Evolutionary conservation across 1,140 invertebrate genomes (phyloP), one percentile per base, ranked within the genome.

Genomic region (Pristionchus pacificus): DNA sequence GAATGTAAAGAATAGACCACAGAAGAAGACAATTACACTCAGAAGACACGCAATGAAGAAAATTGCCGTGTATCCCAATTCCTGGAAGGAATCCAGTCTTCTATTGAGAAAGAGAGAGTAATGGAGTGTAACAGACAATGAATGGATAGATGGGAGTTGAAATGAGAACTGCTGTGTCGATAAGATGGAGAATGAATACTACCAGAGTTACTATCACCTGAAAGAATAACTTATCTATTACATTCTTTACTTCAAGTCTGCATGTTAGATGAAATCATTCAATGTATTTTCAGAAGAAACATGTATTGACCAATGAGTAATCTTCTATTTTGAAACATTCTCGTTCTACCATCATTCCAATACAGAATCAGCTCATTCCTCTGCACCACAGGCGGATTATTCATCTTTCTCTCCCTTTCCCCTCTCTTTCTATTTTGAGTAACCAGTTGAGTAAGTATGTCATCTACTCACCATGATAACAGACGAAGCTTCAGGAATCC

Each of bases 31-130:
- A 19, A 59, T 27, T 14, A 29, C 31, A 24, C 14, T n/a, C 2
- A 67, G n/a, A 31, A 31, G 19, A 10, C 32, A 28, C 28, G 31
- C 2, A 29, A 59, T 30, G 19, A 25, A 28, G 31, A 38, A 32
- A 65, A 65, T 27, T 33, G 24, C 25, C 19, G 33, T 19, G 25
- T 65, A 65, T 59, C 65, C 58, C 65, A 58, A 58, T 49, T 58
- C 58, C 58, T 49, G 25, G 59, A 67, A 67, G 55, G 55, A 67
- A 67, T n/a, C n/a, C n/a, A n/a, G n/a, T n/a, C n/a, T n/a, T n/a
- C n/a, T n/a, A n/a, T n/a, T n/a, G 49, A 30, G 15, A 49, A 38
- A n/a, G 58, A 38, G 38, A 67, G 28, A 59, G 49, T 29, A 58
- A 58, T 19, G 55, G 49, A 67, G 65, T n/a, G 58, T 30, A 57